Evolutionary conservation across 2,888 invertebrate species (phyloP).

Genomic region (Cheilosia grossa): DNA sequence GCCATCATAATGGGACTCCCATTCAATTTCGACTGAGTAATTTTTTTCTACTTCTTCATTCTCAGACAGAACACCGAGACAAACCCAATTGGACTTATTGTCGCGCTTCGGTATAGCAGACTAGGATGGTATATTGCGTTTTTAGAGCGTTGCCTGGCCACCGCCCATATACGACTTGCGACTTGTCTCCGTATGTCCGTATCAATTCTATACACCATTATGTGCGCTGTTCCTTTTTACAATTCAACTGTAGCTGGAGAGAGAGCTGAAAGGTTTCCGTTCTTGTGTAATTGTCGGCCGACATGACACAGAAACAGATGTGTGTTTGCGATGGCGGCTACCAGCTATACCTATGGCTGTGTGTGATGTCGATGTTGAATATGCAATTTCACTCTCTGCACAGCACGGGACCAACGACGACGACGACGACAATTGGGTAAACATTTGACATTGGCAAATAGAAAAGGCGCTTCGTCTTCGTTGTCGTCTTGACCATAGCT

Average conservation of each 20-base stretch:
- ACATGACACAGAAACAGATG: conserved; percentile 61
- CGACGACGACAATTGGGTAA: conserved; percentile 59
- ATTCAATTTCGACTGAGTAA: conserved; percentile 39
- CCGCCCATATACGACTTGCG: conserved; percentile 13
- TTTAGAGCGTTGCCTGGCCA: not conserved
- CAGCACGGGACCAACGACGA: conserved; percentile 30
- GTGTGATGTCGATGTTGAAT: conserved; percentile 41
- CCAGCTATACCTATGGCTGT: not conserved
- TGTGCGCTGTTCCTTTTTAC: conserved; percentile 27
- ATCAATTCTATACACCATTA: conserved; percentile 26
- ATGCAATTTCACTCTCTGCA: conserved; percentile 59
- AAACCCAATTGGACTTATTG: conserved; percentile 53
- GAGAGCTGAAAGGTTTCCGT: conserved; percentile 27
- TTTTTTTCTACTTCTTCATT: not conserved
- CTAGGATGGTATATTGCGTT: not conserved
- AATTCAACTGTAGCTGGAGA: conserved; percentile 18
- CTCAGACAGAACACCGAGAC: conserved; percentile 35
- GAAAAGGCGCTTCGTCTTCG: conserved; percentile 31
- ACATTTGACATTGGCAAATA: conserved; percentile 71
- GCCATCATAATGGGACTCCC: conserved; percentile 47
- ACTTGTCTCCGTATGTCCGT: not conserved
- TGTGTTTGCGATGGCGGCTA: conserved; percentile 45
- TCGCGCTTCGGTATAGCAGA: conserved; percentile 33
- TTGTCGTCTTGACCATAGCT: conserved; percentile 10
- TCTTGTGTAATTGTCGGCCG: conserved; percentile 64